Evolutionary conservation across 2,797 vertebrate genomes (phyloP), one percentile per base, ranked within the genome.

Genomic region (Tenualosa thibaudeaui): DNA sequence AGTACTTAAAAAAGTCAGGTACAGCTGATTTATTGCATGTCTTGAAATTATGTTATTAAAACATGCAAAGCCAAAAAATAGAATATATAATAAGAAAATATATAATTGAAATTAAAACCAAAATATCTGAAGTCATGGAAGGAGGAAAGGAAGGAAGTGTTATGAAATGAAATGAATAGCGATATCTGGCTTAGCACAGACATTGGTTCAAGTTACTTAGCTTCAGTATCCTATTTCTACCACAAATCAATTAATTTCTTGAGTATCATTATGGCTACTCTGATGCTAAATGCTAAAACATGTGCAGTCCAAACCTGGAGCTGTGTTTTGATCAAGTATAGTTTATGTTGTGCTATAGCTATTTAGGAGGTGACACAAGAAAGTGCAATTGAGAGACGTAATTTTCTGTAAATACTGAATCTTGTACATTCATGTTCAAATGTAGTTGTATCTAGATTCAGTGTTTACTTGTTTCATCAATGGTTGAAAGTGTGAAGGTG

Each of bases 21-120:
- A 89, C 86, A 90, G 82, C 84, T 87, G 81, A 90, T 91, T 84
- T 90, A 88, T 93, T 93, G 92, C 90, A 92, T 87, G 82, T 85
- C 91, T 92, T 89, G 71, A 85, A 92, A 91, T 90, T 37, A 83
- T 88, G 92, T 95, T 94, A 95, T 90, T 93, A 93, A 93, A 93
- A 91, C 95, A 95, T 95, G 94, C 95, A 94, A 93, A 93, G 92
- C 93, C 91, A 89, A 93, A 91, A 91, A 81, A 86, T 82, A 82
- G 50, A 65, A 85, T 87, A 83, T 90, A 91, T 89, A 89, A 88
- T 92, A 95, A 46, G 90, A 93, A 92, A 94, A 94, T 92, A 92
- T 94, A 91, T 92, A 78, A 51, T 78, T 84, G 56, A 92, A 90
- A 92, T 88, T 87, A 83, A 88, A 86, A 86, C 89, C 88, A 43